Evolutionary conservation across 2,888 invertebrate species (phyloP), one percentile per base, ranked within the genome.

Genomic region (Frankliniella intonsa): DNA sequence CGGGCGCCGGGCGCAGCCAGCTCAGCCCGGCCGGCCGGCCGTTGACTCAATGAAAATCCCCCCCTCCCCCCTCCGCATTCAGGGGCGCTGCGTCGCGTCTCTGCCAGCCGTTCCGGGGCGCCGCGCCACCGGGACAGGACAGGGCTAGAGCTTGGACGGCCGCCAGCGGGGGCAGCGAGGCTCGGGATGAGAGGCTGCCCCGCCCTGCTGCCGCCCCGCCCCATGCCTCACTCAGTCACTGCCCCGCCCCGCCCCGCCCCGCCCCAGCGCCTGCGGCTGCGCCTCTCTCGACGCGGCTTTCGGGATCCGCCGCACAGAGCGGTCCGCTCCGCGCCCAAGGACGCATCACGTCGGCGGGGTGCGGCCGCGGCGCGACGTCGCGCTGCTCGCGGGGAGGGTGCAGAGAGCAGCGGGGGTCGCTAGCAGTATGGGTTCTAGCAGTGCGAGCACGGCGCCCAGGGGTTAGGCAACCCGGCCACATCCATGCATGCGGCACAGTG

Each of bases 41-140:
- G 69, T 76, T 76, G 69, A 76, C 69, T 76, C 69, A 76, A 76
- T 76, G 69, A 76, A 76, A 76, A 76, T 22, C 69, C 69, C 55
- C 55, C 55, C 17, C 55, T 55, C 17, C 14, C 55, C 55, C 55
- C 55, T 55, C 55, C 17, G 55, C 55, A 17, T 2, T 55, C 17
- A 17, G 55, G 14, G 17, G 55, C 55, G 55, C 9, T 17, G 55
- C 14, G 14, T 17, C 55, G 55, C 62, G 14, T 62, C 62, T 3
- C 62, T 62, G 14, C 62, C 14, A 38, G 38, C 38, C 38, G 38
- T 38, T 38, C 38, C 38, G 38, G 38, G 38, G 62, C 62, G 19
- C 62, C 62, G 17, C 17, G 62, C n/a, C 62, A 62, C 62, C 11
- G 62, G 14, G 19, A 7, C 62, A n/a, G n/a, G n/a, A n/a, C 55